Conservation (phyloP, 1,140 invertebrate species). For the Drosophila simulans region DNA sequence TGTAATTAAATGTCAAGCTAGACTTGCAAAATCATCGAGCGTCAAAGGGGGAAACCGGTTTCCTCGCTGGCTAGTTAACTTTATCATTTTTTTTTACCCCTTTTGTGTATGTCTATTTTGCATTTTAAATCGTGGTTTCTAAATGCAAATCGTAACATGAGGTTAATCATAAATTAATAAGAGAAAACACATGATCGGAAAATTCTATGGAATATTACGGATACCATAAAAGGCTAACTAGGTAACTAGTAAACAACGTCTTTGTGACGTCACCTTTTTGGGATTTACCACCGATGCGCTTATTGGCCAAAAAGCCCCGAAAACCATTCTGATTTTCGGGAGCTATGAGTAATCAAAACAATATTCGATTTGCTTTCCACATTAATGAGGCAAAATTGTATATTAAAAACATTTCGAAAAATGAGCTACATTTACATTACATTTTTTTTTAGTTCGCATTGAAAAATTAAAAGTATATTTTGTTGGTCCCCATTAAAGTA, state of each 20-base stretch:
- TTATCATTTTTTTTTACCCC: conserved; percentile 15
- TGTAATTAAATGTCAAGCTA: conserved; percentile 59
- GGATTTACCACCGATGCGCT: conserved; percentile 43
- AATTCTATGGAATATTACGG: conserved; percentile 34
- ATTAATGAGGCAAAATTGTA: too few species aligned
- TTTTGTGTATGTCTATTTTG: conserved; percentile 52
- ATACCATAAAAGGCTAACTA: neutral
- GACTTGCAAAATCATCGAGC: conserved; percentile 62
- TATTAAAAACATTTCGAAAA: too few species aligned
- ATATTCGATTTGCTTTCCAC: too few species aligned
- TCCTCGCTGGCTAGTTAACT: conserved; percentile 31
- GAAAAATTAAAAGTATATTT: too few species aligned
- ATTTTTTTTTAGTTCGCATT: too few species aligned
- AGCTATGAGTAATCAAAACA: conserved; percentile 27
- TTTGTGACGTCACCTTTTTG: conserved; percentile 53
- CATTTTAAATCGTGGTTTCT: conserved; percentile 65
- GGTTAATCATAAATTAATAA: conserved; percentile 31
- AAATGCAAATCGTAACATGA: conserved; percentile 58
- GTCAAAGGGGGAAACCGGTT: conserved; percentile 61
- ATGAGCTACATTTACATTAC: too few species aligned
- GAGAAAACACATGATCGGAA: conserved; percentile 27
- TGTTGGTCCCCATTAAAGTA: too few species aligned
- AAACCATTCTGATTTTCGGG: conserved; percentile 11
- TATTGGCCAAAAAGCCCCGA: conserved; percentile 16
- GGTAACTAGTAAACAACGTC: conserved; percentile 15